These are phyloP conservation scores for Lanius ludovicianus DNA, from an alignment of 2,113 vertebrate genomes.

Conservation along the genomic window DNA sequence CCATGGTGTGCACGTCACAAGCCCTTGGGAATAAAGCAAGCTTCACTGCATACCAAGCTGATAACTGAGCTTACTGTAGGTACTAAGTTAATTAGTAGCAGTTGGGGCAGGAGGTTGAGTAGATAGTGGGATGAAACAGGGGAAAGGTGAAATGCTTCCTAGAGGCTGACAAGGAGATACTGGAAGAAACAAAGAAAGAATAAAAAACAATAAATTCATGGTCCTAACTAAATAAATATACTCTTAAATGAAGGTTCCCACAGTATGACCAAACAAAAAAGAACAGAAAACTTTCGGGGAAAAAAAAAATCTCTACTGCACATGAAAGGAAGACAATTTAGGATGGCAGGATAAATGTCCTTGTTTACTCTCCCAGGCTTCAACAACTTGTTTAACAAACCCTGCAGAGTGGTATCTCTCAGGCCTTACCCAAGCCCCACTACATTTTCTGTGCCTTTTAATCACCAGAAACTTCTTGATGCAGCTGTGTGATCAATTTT, in stretches of 20 bases:
- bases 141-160: constrained; percentile 43
- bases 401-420: not conserved
- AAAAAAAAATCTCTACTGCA: not conserved
- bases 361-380: not conserved
- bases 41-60: constrained; percentile 19
- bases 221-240: not conserved
- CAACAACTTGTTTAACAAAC: not conserved
- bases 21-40: constrained; percentile 32
- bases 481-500: not conserved
- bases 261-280: not conserved
- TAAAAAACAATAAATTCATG: not conserved
- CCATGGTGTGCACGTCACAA: not conserved
- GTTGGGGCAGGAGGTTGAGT: not conserved
- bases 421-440: not conserved
- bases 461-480: not conserved
- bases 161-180: not conserved
- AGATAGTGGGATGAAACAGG: constrained; percentile 34
- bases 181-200: not conserved
- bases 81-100: constrained; percentile 49
- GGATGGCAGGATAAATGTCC: not conserved
- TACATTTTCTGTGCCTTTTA: not conserved
- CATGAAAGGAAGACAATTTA: not conserved
- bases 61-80: constrained; percentile 30
- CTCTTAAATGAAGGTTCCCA: not conserved
- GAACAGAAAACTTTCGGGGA: not conserved